Evolutionary conservation across 2,888 invertebrate genomes (phyloP).

Genomic region (Rhogogaster chlorosoma): DNA sequence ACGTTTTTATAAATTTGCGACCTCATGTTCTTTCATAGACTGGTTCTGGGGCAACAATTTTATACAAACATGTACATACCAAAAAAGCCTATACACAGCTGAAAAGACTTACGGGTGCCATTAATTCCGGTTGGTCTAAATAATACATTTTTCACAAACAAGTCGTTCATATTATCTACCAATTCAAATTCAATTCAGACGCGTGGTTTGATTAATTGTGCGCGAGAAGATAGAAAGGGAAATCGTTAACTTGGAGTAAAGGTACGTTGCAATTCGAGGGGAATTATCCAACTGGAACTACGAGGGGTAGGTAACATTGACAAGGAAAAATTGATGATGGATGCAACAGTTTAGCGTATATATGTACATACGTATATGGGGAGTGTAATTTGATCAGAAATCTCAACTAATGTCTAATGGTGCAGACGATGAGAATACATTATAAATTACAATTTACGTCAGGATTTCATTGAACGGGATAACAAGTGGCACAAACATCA

Average conservation of each 20-base stretch:
- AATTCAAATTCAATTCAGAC: no score
- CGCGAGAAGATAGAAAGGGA: background rate
- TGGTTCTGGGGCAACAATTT: no score
- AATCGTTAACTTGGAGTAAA: background rate
- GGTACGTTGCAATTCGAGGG: background rate
- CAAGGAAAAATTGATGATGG: background rate
- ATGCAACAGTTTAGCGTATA: background rate
- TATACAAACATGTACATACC: no score
- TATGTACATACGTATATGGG: background rate
- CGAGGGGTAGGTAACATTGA: background rate
- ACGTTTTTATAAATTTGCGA: background rate
- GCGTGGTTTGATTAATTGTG: background rate
- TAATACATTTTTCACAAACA: background rate
- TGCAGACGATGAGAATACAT: slow-evolving; percentile 12
- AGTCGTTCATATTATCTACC: no score
- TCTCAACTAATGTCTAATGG: background rate
- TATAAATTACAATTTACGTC: slow-evolving; percentile 7
- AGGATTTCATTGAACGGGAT: slow-evolving; percentile 25
- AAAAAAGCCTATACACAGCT: background rate
- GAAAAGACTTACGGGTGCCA: background rate
- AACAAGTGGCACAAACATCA: slow-evolving; percentile 36
- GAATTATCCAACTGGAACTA: background rate
- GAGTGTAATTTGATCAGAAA: background rate
- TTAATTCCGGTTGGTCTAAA: no score
- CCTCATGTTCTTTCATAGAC: background rate